phyloP scores from a whole-genome alignment of 2,888 invertebrate genomes.

The Maniola hyperantus region DNA sequence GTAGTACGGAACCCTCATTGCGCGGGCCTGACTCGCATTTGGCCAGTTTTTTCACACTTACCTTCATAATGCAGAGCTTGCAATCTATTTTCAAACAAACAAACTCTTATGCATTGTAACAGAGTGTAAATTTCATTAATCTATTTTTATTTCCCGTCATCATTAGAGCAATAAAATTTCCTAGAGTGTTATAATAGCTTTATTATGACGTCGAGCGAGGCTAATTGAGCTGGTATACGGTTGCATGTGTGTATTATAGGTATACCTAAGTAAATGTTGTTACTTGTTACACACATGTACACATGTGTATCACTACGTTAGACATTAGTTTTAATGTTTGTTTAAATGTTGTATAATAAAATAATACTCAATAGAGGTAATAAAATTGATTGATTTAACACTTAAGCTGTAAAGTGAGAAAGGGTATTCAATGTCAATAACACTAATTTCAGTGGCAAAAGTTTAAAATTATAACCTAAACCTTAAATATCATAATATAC shows the following conservation, averaged over 20 bases:
- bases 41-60: background rate
- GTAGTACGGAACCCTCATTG: too few relatives aligned
- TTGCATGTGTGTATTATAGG: conserved; percentile 15
- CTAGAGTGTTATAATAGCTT: conserved; percentile 38
- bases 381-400: background rate
- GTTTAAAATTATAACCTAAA: background rate
- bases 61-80: background rate
- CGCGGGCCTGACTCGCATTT: too few relatives aligned
- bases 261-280: conserved; percentile 6
- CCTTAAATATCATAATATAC: background rate
- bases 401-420: background rate
- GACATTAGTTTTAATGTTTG: conserved; percentile 10
- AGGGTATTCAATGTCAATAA: conserved; percentile 15
- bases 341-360: background rate
- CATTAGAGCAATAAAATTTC: conserved; percentile 35
- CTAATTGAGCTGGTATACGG: conserved; percentile 34
- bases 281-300: background rate
- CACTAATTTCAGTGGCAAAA: background rate
- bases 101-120: background rate
- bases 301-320: conserved; percentile 6
- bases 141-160: conserved; percentile 33
- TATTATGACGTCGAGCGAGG: conserved; percentile 38
- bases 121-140: conserved; percentile 17
- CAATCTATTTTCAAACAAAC: conserved; percentile 11
- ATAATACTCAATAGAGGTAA: background rate